Evolutionary conservation across 2,797 vertebrate genomes (phyloP).

Genomic region (Typhlichthys eigenmanni): DNA sequence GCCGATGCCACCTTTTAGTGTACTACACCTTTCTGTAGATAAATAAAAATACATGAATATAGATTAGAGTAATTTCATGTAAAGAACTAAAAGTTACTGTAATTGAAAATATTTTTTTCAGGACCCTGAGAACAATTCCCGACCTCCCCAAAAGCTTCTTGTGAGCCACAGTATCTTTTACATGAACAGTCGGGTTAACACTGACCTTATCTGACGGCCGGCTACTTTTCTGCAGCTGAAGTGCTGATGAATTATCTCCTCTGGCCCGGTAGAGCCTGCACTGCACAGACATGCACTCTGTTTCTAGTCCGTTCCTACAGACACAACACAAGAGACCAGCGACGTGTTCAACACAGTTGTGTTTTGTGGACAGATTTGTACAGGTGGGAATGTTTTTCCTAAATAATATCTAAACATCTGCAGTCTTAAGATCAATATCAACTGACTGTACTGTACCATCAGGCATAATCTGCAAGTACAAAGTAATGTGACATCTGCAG

Average conservation of each 20-base stretch:
- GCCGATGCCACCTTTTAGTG: no score
- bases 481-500: neutral
- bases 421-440: no score
- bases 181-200: slow-evolving; percentile 22
- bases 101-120: neutral
- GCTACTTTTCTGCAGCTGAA: slow-evolving; percentile 28
- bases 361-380: no score
- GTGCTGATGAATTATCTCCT: slow-evolving; percentile 44
- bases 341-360: no score
- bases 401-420: no score
- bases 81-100: neutral
- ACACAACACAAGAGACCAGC: no score
- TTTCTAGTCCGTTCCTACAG: neutral
- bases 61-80: neutral
- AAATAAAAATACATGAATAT: slow-evolving; percentile 7
- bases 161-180: neutral
- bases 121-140: neutral
- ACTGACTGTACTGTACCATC: no score
- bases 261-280: slow-evolving; percentile 27
- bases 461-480: neutral
- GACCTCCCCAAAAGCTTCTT: no score
- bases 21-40: neutral
- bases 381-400: no score
- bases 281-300: slow-evolving; percentile 43
- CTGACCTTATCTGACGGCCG: slow-evolving; percentile 61